Conservation (phyloP, 1,140 invertebrate genomes). For the Whitmania pigra region DNA sequence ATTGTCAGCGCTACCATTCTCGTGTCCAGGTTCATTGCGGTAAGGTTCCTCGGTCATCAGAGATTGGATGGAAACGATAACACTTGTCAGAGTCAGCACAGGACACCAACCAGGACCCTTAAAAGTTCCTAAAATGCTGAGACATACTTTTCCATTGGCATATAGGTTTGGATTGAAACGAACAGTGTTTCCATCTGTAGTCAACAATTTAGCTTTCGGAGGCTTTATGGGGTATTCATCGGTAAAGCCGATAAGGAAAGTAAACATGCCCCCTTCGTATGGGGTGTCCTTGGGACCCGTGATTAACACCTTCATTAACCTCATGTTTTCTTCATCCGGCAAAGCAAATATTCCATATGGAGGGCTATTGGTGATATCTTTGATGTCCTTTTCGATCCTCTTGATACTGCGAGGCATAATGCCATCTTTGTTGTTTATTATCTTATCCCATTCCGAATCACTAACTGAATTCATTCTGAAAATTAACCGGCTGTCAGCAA, state of each 20-base stretch:
- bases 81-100: slow-evolving; percentile 47
- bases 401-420: too few species aligned
- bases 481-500: too few species aligned
- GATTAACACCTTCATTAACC: slow-evolving; percentile 49
- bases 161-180: slow-evolving; percentile 55
- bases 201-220: slow-evolving; percentile 52
- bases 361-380: slow-evolving; percentile 48
- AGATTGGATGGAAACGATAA: slow-evolving; percentile 51
- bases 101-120: slow-evolving; percentile 51
- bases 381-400: slow-evolving; percentile 39
- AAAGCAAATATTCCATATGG: slow-evolving; percentile 49
- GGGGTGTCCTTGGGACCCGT: slow-evolving; percentile 54
- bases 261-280: slow-evolving; percentile 55
- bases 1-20: slow-evolving; percentile 44
- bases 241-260: slow-evolving; percentile 49
- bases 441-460: too few species aligned
- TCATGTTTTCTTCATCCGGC: slow-evolving; percentile 48
- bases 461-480: too few species aligned
- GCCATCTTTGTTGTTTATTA: too few species aligned
- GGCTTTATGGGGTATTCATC: slow-evolving; percentile 45
- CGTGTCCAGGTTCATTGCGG: slow-evolving; percentile 52
- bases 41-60: slow-evolving; percentile 51
- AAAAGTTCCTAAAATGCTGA: slow-evolving; percentile 54
- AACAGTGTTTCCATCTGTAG: slow-evolving; percentile 50
- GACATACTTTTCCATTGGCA: slow-evolving; percentile 53